Evolutionary conservation across 2,888 invertebrate species (phyloP), one percentile per base, ranked within the genome.

Genomic region (Lithophane leautieri): DNA sequence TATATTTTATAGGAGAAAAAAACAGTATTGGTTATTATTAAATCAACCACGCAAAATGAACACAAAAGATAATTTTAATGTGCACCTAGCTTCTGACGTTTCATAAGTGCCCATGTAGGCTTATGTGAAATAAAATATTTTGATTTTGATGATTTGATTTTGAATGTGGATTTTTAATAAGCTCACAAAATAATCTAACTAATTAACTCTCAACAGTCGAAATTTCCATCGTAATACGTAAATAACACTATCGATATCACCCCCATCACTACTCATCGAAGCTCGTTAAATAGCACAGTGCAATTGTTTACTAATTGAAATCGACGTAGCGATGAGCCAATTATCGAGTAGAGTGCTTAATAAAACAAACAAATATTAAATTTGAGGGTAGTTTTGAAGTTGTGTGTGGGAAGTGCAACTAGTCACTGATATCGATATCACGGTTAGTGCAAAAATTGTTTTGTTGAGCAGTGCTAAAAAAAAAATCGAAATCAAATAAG

Each of bases 241-340:
- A 14, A 68, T 22, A 80, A 62, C 3, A 9, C 19, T 73, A 83
- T 84, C 76, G 80, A 85, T 75, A 82, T 69, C 12, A 56, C 19
- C 71, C 65, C 65, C 85, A 82, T 58, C 85, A 65, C 78, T 86
- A 84, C 1, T 40, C 50, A 52, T 75, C 72, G 69, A 60, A 50
- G 11, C 72, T 83, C 78, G 78, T 79, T 81, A 82, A 82, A 84
- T 85, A 82, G 80, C 80, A 79, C 85, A 87, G 76, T 87, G 86
- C 91, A 91, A 92, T 92, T 92, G 93, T 93, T 92, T 90, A 89
- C 90, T 90, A 92, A 94, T 93, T 94, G 93, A 93, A 93, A 94
- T 91, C 90, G 91, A 81, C 81, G 85, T 76, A 82, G 50, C 83
- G 84, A 87, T 89, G 89, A 89, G 86, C 91, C 93, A 93, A 90